Evolutionary conservation across 2,113 vertebrate genomes (phyloP).

Genomic region (Stercorarius parasiticus): DNA sequence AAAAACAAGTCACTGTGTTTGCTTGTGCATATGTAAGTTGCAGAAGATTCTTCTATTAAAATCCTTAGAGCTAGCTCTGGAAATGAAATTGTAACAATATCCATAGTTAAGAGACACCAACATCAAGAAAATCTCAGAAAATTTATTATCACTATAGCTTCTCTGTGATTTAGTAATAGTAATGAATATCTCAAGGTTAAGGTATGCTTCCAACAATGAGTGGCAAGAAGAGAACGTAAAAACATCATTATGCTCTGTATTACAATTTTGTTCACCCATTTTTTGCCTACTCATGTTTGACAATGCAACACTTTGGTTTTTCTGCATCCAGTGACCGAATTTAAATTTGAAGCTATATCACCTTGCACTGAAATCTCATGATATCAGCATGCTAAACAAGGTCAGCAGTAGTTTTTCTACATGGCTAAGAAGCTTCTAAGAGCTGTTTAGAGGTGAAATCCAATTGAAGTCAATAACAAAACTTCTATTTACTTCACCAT

Average conservation of each 20-base stretch:
- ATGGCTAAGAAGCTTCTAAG: neutral
- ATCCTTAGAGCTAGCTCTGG: neutral
- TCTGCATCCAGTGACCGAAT: neutral
- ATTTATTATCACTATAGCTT: neutral
- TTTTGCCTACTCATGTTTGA: neutral
- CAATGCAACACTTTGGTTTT: neutral
- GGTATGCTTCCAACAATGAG: neutral
- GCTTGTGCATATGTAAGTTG: neutral
- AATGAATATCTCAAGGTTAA: neutral
- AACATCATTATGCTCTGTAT: neutral
- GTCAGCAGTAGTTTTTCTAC: neutral
- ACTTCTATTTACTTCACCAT: neutral
- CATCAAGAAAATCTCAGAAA: neutral
- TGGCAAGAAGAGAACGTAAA: neutral
- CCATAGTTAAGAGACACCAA: neutral
- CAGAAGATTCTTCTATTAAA: neutral
- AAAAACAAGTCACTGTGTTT: neutral
- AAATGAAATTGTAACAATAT: neutral
- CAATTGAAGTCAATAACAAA: neutral
- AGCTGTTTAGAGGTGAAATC: neutral
- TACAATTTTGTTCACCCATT: neutral
- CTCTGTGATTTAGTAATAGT: neutral
- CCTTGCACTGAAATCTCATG: neutral
- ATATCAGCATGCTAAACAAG: neutral
- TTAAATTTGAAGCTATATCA: neutral